These are phyloP conservation scores for Pachyramphus minor DNA, from an alignment of 2,113 vertebrate species.

Conservation along the genomic window DNA sequence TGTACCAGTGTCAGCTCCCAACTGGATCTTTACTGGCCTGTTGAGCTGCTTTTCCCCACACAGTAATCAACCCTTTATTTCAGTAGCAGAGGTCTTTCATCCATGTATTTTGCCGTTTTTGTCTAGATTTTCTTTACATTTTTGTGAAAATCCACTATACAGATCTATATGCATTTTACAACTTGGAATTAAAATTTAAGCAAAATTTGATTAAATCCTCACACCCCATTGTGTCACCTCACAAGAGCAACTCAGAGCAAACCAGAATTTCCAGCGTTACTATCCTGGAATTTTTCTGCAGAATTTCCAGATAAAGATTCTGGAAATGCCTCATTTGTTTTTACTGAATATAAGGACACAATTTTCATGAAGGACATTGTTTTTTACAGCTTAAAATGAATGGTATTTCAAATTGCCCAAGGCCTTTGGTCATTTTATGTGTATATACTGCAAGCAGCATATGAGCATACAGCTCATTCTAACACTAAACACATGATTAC, in stretches of 20 bases:
- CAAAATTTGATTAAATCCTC: background rate
- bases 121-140: background rate
- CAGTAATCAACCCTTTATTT: background rate
- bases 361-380: background rate
- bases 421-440: background rate
- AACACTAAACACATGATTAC: background rate
- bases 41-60: background rate
- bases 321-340: background rate
- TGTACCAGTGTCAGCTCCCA: background rate
- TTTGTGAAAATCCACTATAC: background rate
- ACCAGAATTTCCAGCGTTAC: background rate
- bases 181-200: background rate
- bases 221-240: background rate
- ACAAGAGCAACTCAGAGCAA: background rate
- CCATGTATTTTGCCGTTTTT: background rate
- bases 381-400: background rate
- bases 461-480: background rate
- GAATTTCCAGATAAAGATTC: background rate
- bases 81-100: background rate
- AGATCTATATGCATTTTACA: background rate
- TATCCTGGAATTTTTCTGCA: background rate
- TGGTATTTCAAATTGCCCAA: background rate
- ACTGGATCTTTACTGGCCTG: background rate
- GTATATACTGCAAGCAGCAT: background rate
- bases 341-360: background rate